Percentiles rank a stretch among this genome's conserved stretches.
Evolutionary conservation across 2,888 invertebrate species (phyloP).

Genomic region (Aproaerema taeniolella): DNA sequence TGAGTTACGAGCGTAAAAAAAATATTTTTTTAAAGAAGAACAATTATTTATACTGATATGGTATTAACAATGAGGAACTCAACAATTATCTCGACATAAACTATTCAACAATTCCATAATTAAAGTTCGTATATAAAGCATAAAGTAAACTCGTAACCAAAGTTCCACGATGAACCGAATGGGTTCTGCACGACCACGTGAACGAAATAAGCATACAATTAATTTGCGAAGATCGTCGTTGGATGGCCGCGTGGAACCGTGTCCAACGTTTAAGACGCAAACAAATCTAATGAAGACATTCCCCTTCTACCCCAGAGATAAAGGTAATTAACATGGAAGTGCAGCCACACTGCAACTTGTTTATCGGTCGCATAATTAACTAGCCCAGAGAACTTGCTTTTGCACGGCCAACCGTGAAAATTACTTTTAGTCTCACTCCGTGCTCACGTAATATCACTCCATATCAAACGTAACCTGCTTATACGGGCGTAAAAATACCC

Average conservation of each 20-base stretch:
- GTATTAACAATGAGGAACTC: no score
- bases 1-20: no score
- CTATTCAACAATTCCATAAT: no score
- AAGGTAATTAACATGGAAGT: slow-evolving; percentile 46
- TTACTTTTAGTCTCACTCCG: slow-evolving; percentile 20
- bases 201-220: slow-evolving; percentile 3
- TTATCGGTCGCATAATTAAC: slow-evolving; percentile 52
- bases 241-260: no score
- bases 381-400: slow-evolving; percentile 22
- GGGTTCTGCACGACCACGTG: no score
- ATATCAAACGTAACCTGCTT: slow-evolving; percentile 10
- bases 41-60: no score
- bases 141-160: no score
- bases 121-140: no score
- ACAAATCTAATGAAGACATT: slow-evolving; percentile 20
- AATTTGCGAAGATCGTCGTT: slow-evolving; percentile 10
- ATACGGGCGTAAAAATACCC: slow-evolving; percentile 7
- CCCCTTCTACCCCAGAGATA: slow-evolving; percentile 19
- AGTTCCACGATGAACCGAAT: no score
- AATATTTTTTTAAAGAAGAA: no score
- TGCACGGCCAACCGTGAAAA: slow-evolving; percentile 21
- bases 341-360: slow-evolving; percentile 33
- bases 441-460: slow-evolving; percentile 13
- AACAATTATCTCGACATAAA: no score
- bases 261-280: no score